Base-by-base conservation (phyloP, 2,888 invertebrate species). In the Lasioglossum calceatum region DNA sequence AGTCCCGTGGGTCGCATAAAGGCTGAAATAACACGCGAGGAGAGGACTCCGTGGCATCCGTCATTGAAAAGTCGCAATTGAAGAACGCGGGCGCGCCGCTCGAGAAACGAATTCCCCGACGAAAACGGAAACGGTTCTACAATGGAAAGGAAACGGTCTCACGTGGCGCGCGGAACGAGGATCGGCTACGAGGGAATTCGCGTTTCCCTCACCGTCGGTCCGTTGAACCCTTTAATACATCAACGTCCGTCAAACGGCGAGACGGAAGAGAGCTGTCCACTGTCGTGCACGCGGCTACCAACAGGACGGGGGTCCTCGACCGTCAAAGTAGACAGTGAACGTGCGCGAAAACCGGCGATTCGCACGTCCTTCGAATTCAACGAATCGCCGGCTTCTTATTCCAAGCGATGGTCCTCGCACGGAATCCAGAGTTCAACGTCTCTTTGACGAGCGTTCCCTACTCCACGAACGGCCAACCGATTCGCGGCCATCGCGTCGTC, bases 391-490 rank as follows among this genome's bases (percentile, higher is more conserved):
- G 86, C 88, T 89, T 91, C 88, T 92, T 91, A 92, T 93, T 93
- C 90, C 87, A 90, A 87, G 89, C 88, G 90, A 86, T 87, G 91
- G 92, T 90, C 93, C 91, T 88, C 90, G 89, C 89, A 84, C 90
- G 91, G 91, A 92, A 92, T 92, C 87, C 87, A 86, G 93, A 84
- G 93, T 92, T 93, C 93, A 93, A 93, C 92, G 93, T 92, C 93
- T 93, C 86, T 88, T 93, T 93, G 92, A 93, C 93, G 93, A 92
- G 88, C 76, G 71, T 82, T 86, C 91, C 88, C 91, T 88, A 87
- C 87, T 88, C 85, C 86, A 80, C 72, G 79, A 77, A 64, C 85
- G 77, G 67, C 39, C 79, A 79, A 83, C 82, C 88, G 58, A 67
- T 58, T 73, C 80, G 58, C 83, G 73, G 76, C 82, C 85, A 82